phyloP scores from a whole-genome alignment of 92 coral and sea anemone species.

The Palythoa heliodiscus region DNA sequence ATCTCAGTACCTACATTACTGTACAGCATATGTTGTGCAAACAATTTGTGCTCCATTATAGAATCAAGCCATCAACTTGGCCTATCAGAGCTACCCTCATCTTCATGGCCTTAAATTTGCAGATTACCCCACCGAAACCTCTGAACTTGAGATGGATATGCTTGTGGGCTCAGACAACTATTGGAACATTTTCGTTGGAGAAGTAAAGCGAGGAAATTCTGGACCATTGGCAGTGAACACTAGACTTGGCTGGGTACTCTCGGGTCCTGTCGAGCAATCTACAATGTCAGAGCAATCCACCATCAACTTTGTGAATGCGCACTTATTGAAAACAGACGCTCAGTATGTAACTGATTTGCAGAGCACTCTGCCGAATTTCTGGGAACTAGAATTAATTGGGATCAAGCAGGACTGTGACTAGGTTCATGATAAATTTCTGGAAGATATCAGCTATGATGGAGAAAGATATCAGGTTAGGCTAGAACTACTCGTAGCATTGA shows the following conservation, averaged over 20 bases:
- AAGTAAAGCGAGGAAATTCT: slow-evolving; percentile 52
- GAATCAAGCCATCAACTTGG: slow-evolving; percentile 43
- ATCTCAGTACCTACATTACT: neutral
- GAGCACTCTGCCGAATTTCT: slow-evolving; percentile 10
- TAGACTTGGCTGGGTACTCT: slow-evolving; percentile 70
- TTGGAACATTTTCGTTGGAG: slow-evolving; percentile 55
- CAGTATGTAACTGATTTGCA: slow-evolving; percentile 37
- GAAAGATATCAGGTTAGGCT: slow-evolving; percentile 14
- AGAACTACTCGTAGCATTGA: too few relatives aligned
- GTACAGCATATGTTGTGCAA: neutral
- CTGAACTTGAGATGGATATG: slow-evolving; percentile 42
- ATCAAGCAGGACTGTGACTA: slow-evolving; percentile 16
- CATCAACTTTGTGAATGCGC: slow-evolving; percentile 37
- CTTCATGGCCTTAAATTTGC: slow-evolving; percentile 49
- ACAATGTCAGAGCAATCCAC: slow-evolving; percentile 11
- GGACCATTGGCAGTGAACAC: slow-evolving; percentile 68
- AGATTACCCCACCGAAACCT: slow-evolving; percentile 13
- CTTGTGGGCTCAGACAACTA: slow-evolving; percentile 29
- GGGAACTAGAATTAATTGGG: slow-evolving; percentile 22
- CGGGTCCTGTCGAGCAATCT: slow-evolving; percentile 50
- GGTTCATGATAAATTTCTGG: slow-evolving; percentile 33
- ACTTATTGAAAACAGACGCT: neutral
- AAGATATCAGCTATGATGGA: slow-evolving; percentile 18
- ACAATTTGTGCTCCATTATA: neutral
- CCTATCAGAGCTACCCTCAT: slow-evolving; percentile 46